These are phyloP conservation scores for Odontocerum albicorne DNA, from an alignment of 2,888 invertebrate species.

Conservation along the genomic window DNA sequence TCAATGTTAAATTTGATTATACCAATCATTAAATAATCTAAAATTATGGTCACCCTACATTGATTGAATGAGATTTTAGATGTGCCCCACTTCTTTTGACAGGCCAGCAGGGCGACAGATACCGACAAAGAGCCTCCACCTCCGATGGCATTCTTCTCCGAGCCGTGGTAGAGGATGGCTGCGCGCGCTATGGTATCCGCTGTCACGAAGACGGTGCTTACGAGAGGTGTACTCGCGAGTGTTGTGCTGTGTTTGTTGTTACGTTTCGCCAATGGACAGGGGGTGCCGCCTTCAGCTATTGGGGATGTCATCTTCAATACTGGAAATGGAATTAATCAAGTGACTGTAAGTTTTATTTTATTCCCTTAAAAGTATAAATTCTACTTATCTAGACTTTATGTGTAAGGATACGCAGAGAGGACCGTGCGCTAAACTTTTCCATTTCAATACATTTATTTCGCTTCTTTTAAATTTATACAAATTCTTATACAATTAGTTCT, in stretches of 20 bases:
- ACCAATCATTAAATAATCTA: no score
- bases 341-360: slow-evolving; percentile 47
- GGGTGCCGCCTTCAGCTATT: slow-evolving; percentile 47
- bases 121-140: neutral
- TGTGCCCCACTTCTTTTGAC: no score
- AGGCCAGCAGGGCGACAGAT: no score
- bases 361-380: neutral
- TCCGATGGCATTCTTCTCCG: neutral
- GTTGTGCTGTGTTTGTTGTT: slow-evolving; percentile 9
- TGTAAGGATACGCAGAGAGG: no score
- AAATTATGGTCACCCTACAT: no score
- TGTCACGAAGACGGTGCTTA: neutral
- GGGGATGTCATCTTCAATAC: slow-evolving; percentile 56
- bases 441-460: no score
- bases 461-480: no score
- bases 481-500: no score
- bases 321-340: slow-evolving; percentile 54
- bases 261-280: neutral
- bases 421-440: no score
- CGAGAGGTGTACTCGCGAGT: neutral
- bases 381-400: no score
- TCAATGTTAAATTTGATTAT: no score
- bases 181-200: neutral
- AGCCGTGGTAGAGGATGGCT: neutral
- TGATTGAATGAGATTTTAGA: no score